Evolutionary conservation across 2,113 vertebrate genomes (phyloP).

Genomic region (Syngnathus floridae): DNA sequence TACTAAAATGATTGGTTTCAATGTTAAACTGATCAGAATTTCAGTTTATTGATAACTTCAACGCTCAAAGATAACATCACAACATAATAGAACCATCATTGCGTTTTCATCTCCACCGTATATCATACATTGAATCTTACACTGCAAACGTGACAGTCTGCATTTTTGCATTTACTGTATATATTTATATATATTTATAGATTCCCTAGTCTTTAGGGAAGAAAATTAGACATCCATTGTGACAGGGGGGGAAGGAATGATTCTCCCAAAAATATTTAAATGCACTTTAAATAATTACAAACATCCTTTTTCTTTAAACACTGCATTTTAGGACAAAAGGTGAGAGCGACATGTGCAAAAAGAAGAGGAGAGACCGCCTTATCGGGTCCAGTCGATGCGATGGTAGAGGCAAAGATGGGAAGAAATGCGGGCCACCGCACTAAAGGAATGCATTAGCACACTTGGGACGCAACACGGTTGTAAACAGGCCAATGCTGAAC

Average conservation of each 20-base stretch:
- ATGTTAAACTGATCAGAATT: constrained; percentile 55
- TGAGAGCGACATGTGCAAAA: constrained; percentile 1
- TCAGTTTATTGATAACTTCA: constrained; percentile 71
- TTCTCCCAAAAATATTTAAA: constrained; percentile 71
- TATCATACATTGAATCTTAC: constrained; percentile 78
- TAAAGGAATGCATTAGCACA: not conserved
- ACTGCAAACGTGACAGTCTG: constrained; percentile 74
- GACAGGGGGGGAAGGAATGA: constrained; percentile 68
- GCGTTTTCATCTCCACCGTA: constrained; percentile 58
- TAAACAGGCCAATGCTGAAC: constrained; percentile 5
- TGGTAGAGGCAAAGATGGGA: not conserved
- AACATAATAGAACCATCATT: constrained; percentile 61
- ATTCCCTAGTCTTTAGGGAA: constrained; percentile 53
- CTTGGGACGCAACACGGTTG: not conserved
- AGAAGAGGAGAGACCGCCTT: not conserved
- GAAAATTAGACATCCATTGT: constrained; percentile 70
- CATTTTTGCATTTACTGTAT: constrained; percentile 62
- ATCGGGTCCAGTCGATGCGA: not conserved
- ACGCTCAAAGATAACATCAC: constrained; percentile 71
- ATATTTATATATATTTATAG: constrained; percentile 65
- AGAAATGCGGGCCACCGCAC: not conserved
- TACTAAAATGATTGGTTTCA: not conserved
- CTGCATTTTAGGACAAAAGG: not conserved
- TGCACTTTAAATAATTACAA: constrained; percentile 75
- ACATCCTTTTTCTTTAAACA: constrained; percentile 49